A percentile compares a stretch with the other conserved stretches of the same genome.
Conservation (phyloP, 2,888 invertebrate genomes). For the Stegana nigrithorax region DNA sequence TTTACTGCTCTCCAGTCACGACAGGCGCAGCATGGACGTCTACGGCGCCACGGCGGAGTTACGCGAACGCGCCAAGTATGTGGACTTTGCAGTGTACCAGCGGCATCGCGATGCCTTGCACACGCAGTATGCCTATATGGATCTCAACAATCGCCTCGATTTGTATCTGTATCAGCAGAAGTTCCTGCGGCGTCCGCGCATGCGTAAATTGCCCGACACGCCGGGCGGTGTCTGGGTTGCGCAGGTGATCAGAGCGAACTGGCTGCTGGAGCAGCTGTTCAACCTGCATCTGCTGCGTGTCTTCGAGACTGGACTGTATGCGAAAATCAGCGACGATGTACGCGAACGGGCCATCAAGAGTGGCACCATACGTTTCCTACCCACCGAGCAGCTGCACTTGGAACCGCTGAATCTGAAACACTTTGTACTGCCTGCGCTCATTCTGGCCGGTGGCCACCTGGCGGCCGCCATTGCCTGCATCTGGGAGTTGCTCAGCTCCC, state of each 20-base stretch:
- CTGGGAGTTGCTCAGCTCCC: too few species aligned
- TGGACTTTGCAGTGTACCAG: not conserved
- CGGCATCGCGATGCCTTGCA: slow-evolving; percentile 29
- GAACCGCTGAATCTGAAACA: not conserved
- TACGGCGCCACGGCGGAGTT: slow-evolving; percentile 10
- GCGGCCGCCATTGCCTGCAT: too few species aligned
- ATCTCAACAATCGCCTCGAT: slow-evolving; percentile 27
- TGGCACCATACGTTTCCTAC: slow-evolving; percentile 29
- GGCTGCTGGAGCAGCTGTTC: slow-evolving; percentile 32
- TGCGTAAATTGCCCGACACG: slow-evolving; percentile 25
- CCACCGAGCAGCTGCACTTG: not conserved
- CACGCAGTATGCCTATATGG: slow-evolving; percentile 27
- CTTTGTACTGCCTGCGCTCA: not conserved
- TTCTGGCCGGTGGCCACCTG: not conserved
- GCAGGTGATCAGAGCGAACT: slow-evolving; percentile 38
- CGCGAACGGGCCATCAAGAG: slow-evolving; percentile 31
- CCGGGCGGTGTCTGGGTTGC: slow-evolving; percentile 30
- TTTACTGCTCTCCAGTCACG: slow-evolving; percentile 17
- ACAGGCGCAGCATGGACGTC: slow-evolving; percentile 1
- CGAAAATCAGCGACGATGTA: not conserved
- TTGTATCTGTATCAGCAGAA: slow-evolving; percentile 44
- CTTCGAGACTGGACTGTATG: slow-evolving; percentile 26
- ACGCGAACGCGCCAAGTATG: not conserved
- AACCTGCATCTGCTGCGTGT: slow-evolving; percentile 15
- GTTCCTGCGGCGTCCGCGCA: slow-evolving; percentile 30